phyloP scores from a whole-genome alignment of 1,140 invertebrate genomes.

The Diorhabda carinulata region DNA sequence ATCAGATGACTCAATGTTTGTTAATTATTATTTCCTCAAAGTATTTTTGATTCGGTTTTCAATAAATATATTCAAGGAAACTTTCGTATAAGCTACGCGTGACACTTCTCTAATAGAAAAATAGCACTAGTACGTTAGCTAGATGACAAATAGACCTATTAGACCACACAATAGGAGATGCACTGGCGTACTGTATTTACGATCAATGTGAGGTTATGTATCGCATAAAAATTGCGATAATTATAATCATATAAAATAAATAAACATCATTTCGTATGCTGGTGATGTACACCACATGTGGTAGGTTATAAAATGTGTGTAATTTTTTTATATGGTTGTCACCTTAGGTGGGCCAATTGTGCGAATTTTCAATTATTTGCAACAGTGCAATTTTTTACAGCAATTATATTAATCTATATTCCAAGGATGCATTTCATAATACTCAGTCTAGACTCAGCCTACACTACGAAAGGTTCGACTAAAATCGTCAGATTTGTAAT shows the following conservation, averaged over 20 bases:
- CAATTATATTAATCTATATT: background rate
- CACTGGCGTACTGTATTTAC: constrained; percentile 22
- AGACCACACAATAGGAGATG: constrained; percentile 23
- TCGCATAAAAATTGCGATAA: constrained; percentile 23
- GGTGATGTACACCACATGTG: background rate
- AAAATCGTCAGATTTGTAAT: no score
- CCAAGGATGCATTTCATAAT: no score
- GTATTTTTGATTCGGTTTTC: constrained; percentile 2
- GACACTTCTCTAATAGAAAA: constrained; percentile 19
- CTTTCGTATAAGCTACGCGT: constrained; percentile 9
- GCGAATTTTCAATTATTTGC: background rate
- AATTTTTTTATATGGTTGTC: constrained; percentile 9
- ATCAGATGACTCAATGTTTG: background rate
- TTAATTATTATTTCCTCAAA: background rate
- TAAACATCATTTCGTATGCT: constrained; percentile 18
- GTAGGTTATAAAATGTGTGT: constrained; percentile 18
- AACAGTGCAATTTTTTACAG: background rate
- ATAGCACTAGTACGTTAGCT: constrained; percentile 15
- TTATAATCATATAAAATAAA: constrained; percentile 22
- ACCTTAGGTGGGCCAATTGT: constrained; percentile 15
- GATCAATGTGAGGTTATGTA: constrained; percentile 12
- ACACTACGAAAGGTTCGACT: no score
- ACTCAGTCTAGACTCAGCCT: no score
- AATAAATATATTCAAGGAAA: constrained; percentile 21
- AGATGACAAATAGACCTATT: constrained; percentile 20